Evolutionary conservation across 2,113 vertebrate species (phyloP), one percentile per base, ranked within the genome.

Genomic region (Elephas maximus): DNA sequence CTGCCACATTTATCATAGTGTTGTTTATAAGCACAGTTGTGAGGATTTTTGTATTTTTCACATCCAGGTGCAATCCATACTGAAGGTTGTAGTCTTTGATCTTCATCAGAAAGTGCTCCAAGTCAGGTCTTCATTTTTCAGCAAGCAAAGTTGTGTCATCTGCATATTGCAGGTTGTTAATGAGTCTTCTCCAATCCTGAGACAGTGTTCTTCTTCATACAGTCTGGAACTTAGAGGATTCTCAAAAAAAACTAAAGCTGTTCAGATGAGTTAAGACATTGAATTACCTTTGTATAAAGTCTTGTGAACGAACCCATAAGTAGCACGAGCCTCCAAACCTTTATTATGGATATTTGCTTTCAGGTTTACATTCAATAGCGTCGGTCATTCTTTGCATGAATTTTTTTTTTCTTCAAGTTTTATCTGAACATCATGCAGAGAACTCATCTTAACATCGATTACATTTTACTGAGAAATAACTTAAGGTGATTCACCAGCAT

Each of bases 391-490:
- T 76, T 95, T 74, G 37, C 0, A 2, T 45, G n/a, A 79, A 24
- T 8, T 53, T 82, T 41, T 53, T 44, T 5, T 0, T 0, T 21
- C 6, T 60, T 93, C 51, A 20, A 30, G 23, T 81, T 23, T 85
- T 57, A 2, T 30, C 48, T 33, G 14, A 74, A 60, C n/a, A 20
- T 51, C 73, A 41, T 48, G 41, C 14, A 79, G 37, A 93, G 30
- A 62, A 91, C 3, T 60, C 17, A 76, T 96, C 90, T 33, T 77
- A 30, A 33, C 4, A 28, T 73, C 21, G 6, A 14, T 79, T 69
- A 87, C 20, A 63, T 84, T 88, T 71, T 26, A 82, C 20, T 67
- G n/a, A 93, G 78, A 87, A 88, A 81, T 23, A 79, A 85, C 33
- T 65, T 41, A 12, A 82, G 17, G 6, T 14, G 48, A 77, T 60